Percentiles rank a stretch among this genome's conserved stretches.
These are phyloP conservation scores for Xenopus laevis DNA, from an alignment of 2,113 vertebrate species.

Conservation along the genomic window DNA sequence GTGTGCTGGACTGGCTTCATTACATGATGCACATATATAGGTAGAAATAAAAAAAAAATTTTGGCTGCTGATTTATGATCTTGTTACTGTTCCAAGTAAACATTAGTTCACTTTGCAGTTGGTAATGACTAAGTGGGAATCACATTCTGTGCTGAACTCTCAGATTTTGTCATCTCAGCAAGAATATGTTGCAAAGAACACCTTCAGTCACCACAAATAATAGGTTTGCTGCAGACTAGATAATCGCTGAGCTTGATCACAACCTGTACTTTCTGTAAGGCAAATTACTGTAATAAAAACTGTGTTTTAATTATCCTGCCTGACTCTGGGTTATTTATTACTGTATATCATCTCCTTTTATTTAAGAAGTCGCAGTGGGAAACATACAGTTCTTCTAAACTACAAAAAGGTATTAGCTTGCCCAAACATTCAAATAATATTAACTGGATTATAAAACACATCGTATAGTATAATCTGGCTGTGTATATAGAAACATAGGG, in stretches of 20 bases:
- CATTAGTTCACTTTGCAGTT: conserved; percentile 11
- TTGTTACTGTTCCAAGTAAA: conserved; percentile 23
- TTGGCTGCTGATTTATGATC: conserved; percentile 23
- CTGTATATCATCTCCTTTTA: conserved; percentile 6
- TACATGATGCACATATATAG: no score
- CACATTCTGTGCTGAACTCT: not conserved
- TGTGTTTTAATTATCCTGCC: conserved; percentile 30
- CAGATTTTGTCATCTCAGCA: conserved; percentile 37
- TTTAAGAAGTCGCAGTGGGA: conserved; percentile 3
- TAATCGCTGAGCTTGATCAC: conserved; percentile 39
- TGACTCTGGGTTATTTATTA: conserved; percentile 26
- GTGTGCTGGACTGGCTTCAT: no score
- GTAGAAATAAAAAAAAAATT: not conserved
- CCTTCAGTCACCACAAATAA: conserved; percentile 37
- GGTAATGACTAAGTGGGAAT: conserved; percentile 29
- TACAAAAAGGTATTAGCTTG: no score
- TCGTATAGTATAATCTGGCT: no score
- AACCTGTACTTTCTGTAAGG: conserved; percentile 36
- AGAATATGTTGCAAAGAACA: conserved; percentile 38
- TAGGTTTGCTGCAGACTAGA: conserved; percentile 25
- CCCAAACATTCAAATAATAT: no score
- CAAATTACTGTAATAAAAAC: conserved; percentile 36
- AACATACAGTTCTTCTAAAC: not conserved
- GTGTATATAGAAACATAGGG: no score
- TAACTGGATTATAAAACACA: no score